Percentiles rank a stretch among this genome's conserved stretches.
phyloP scores from a whole-genome alignment of 2,888 invertebrate species.

The Pseudanteris insignis region DNA sequence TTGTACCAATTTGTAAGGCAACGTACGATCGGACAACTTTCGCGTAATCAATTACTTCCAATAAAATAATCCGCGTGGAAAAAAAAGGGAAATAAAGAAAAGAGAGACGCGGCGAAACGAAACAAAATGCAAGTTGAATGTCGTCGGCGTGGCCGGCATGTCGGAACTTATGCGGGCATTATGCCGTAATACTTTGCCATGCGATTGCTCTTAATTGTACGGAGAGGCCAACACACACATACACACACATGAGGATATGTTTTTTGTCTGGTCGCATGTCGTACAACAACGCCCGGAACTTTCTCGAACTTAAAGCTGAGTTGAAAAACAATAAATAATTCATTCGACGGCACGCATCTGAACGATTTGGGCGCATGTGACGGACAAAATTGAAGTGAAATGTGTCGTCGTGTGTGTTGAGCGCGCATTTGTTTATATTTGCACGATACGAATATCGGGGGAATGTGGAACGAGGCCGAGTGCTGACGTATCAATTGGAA shows the following conservation, averaged over 20 bases:
- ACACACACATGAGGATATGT: slow-evolving; percentile 8
- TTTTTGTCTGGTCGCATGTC: slow-evolving; percentile 13
- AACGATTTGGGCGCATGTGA: slow-evolving; percentile 10
- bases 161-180: slow-evolving; percentile 3
- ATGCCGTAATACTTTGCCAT: slow-evolving; percentile 6
- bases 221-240: background rate
- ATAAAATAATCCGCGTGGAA: slow-evolving; percentile 16
- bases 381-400: slow-evolving; percentile 36
- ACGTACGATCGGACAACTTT: slow-evolving; percentile 4
- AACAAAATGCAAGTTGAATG: background rate
- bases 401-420: too few relatives aligned
- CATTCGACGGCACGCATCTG: slow-evolving; percentile 10
- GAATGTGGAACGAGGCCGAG: slow-evolving; percentile 48
- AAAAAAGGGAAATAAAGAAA: background rate
- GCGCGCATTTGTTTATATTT: slow-evolving; percentile 27
- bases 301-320: slow-evolving; percentile 5
- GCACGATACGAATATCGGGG: slow-evolving; percentile 28
- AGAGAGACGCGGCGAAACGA: too few relatives aligned
- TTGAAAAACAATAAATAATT: slow-evolving; percentile 25
- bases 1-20: slow-evolving; percentile 26
- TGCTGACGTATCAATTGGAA: slow-evolving; percentile 29
- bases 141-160: background rate
- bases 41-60: slow-evolving; percentile 15
- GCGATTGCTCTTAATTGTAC: slow-evolving; percentile 15
- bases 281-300: slow-evolving; percentile 5